phyloP scores from a whole-genome alignment of 2,888 invertebrate genomes.

The Tetragnatha montana region DNA sequence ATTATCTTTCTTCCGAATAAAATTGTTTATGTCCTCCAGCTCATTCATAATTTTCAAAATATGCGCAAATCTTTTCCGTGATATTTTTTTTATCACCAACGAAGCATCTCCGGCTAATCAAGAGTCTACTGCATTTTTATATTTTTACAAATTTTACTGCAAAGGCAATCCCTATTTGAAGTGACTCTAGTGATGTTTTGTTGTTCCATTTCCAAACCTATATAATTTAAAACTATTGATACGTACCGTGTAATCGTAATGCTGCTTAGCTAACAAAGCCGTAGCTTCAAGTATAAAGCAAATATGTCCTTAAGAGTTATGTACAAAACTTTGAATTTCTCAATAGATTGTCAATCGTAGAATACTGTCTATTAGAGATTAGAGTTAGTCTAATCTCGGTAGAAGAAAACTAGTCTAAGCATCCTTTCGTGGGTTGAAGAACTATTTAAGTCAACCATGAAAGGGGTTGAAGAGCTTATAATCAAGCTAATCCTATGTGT shows the following conservation, averaged over 20 bases:
- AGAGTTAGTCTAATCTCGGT: neutral
- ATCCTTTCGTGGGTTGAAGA: conserved; percentile 27
- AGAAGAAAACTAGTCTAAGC: conserved; percentile 3
- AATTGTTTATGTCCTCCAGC: too few relatives aligned
- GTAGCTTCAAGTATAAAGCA: conserved; percentile 26
- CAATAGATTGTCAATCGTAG: conserved; percentile 59
- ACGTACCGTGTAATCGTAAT: neutral
- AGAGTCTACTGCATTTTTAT: too few relatives aligned
- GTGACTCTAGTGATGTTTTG: neutral
- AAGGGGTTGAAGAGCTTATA: neutral
- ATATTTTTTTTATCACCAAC: too few relatives aligned
- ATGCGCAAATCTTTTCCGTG: too few relatives aligned
- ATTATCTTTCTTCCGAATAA: too few relatives aligned
- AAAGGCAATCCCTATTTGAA: neutral
- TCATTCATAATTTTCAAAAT: too few relatives aligned
- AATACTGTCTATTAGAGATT: conserved; percentile 39
- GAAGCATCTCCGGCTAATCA: too few relatives aligned
- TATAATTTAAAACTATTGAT: neutral
- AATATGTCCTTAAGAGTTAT: conserved; percentile 39
- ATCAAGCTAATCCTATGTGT: too few relatives aligned
- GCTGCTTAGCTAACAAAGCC: neutral
- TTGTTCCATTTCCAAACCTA: neutral
- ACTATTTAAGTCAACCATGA: neutral
- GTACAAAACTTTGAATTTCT: conserved; percentile 63
- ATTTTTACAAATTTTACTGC: too few relatives aligned